Percentiles rank a stretch among this genome's conserved stretches.
Conservation (phyloP, 2,797 vertebrate species). For the Phoeniculus purpureus region DNA sequence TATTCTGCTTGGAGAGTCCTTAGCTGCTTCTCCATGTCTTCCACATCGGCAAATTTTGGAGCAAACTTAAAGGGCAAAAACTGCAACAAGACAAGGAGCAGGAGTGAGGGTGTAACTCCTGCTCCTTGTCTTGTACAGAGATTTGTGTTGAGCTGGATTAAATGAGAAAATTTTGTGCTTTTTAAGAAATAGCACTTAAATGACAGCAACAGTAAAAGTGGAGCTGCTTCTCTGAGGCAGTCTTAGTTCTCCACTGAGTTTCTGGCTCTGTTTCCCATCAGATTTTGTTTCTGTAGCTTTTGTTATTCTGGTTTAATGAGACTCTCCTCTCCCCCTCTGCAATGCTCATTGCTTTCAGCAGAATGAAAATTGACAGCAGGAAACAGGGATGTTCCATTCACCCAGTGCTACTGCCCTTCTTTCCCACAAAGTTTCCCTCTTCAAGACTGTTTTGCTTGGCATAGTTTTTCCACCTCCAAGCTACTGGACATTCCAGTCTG, state of each 20-base stretch:
- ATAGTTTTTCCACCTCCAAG: neutral
- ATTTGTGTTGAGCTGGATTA: neutral
- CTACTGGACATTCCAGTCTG: neutral
- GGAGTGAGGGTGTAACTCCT: too few species aligned
- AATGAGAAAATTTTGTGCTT: neutral
- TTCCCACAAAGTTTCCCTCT: neutral
- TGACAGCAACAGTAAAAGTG: neutral
- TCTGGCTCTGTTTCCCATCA: conserved; percentile 16
- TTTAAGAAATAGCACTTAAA: neutral
- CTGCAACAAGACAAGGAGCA: too few species aligned
- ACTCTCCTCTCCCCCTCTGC: neutral
- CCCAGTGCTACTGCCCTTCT: neutral
- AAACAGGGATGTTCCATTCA: neutral
- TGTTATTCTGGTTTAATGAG: conserved; percentile 17
- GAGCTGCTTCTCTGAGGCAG: neutral
- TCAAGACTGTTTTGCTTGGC: neutral
- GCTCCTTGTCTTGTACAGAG: neutral
- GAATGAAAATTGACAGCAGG: neutral
- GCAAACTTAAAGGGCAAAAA: neutral
- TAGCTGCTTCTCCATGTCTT: neutral
- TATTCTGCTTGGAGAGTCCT: neutral
- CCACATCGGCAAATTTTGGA: neutral
- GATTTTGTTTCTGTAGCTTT: conserved; percentile 50
- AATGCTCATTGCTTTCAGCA: neutral
- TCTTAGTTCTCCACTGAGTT: neutral